A percentile compares a stretch with the other conserved stretches of the same genome.
phyloP scores from a whole-genome alignment of 1,140 invertebrate species.

The Rhynchophorus ferrugineus region DNA sequence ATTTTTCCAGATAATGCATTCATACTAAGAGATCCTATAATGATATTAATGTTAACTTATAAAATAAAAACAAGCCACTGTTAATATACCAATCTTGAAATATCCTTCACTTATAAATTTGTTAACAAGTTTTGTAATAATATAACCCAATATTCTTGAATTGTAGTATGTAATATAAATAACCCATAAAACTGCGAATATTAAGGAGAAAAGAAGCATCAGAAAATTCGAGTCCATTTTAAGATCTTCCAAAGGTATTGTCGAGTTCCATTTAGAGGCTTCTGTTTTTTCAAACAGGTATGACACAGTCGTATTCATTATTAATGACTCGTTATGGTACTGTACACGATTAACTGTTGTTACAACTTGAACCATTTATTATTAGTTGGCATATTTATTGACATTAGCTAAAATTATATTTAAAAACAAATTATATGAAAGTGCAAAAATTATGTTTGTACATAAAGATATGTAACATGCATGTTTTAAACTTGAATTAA shows the following conservation, averaged over 20 bases:
- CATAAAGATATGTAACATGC: too few relatives aligned
- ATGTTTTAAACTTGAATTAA: too few relatives aligned
- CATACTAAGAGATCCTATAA: constrained; percentile 83
- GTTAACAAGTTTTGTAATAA: constrained; percentile 85
- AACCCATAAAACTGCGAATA: constrained; percentile 78
- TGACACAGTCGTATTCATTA: constrained; percentile 9
- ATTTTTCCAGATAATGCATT: constrained; percentile 95
- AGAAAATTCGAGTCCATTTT: constrained; percentile 78
- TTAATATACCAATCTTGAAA: constrained; percentile 79
- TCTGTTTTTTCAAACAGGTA: constrained; percentile 22
- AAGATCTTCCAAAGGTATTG: constrained; percentile 45
- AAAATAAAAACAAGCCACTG: constrained; percentile 19
- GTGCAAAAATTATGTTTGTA: too few relatives aligned
- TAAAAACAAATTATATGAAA: too few relatives aligned
- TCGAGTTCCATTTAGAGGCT: constrained; percentile 28
- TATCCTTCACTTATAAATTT: constrained; percentile 77
- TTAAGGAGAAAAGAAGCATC: constrained; percentile 68
- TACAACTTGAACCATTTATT: too few relatives aligned
- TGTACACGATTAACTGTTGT: too few relatives aligned
- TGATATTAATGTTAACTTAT: neutral
- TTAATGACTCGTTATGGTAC: too few relatives aligned
- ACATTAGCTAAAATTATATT: too few relatives aligned
- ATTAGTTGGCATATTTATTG: too few relatives aligned
- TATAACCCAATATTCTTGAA: constrained; percentile 81
- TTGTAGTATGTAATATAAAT: constrained; percentile 95